Evolutionary conservation across 2,797 vertebrate genomes (phyloP), one percentile per base, ranked within the genome.

Genomic region (Sebastes trivittatus): DNA sequence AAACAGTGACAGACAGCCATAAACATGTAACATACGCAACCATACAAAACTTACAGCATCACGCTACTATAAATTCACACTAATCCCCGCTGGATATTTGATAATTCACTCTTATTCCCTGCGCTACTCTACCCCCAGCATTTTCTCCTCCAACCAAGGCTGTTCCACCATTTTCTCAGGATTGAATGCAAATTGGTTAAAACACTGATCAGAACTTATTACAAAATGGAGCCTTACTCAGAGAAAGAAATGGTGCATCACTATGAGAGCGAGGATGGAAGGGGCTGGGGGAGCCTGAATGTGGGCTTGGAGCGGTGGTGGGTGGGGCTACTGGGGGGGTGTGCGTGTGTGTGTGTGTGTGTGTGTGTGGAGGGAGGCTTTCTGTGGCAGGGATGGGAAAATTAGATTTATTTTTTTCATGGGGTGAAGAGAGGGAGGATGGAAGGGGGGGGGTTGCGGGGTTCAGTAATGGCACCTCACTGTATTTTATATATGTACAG

Each of bases 171-270:
- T 97, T 97, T 97, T 95, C 86, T 93, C 80, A 82, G 83, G 87
- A 93, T 88, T 92, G 90, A 93, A 96, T 96, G 92, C 94, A 96
- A 95, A 95, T 95, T 95, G 88, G 90, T 96, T 90, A 87, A 94
- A 93, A 95, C 67, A 95, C 75, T 94, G 96, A 96, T 89, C 95
- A 92, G 92, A 94, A 97, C 94, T 93, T 95, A 93, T 94, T 94
- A 94, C 96, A 94, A 97, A 97, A 97, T 96, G 96, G 97, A 96
- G 95, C 95, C 91, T 91, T 96, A 94, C 84, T 91, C 92, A 92
- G 90, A 94, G 89, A 87, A 92, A 93, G 89, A 93, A 93, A 91
- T 91, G 88, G 91, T 94, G 92, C 89, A 93, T 95, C 88, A 92
- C 93, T 93, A 92, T 92, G 86, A 93, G 91, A 92, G 88, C 60